Evolutionary conservation across 2,113 vertebrate species (phyloP), one percentile per base, ranked within the genome.

Genomic region (Epinephelus cyanopodus): DNA sequence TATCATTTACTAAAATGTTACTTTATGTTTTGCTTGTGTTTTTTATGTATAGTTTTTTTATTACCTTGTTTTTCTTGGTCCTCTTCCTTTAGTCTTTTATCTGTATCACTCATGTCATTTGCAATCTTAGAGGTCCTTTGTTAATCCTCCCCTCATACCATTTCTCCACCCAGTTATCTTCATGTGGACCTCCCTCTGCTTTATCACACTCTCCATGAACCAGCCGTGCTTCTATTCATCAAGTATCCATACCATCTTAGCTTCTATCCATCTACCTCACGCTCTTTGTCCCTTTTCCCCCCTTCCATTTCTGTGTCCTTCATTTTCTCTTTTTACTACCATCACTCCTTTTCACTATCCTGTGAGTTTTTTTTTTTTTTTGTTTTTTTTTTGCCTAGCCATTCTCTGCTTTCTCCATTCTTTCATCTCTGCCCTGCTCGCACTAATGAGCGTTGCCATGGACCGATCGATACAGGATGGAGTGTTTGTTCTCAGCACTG

Each of bases 381-480:
- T 25, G 42, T 61, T 61, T 14, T 53, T 79, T 74, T 78, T 58
- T 72, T 48, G 27, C n/a, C 54, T 25, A 33, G 68, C 74, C 77
- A 62, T 84, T 84, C 81, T 87, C 63, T 75, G 60, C 81, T 85
- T 78, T 66, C 81, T 76, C 83, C 90, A 82, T 89, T 85, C 87
- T 89, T 87, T 91, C 90, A 89, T 90, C 91, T 93, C 83, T 87
- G 86, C 76, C 79, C 89, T 86, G 92, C 92, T 87, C 85, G 87
- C 87, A 78, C 92, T 96, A 95, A 96, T 95, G 93, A 95, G 92
- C 90, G 86, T 90, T 94, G 93, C 95, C 93, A 93, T 83, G 81
- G 90, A 79, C 87, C 77, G 87, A 94, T 96, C 95, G 90, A 96
- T 96, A 94, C 92, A 94, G 94, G 94, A 95, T 95, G 93, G 94